These are phyloP conservation scores for Hassar affinis DNA, from an alignment of 2,113 vertebrate genomes.

Conservation along the genomic window DNA sequence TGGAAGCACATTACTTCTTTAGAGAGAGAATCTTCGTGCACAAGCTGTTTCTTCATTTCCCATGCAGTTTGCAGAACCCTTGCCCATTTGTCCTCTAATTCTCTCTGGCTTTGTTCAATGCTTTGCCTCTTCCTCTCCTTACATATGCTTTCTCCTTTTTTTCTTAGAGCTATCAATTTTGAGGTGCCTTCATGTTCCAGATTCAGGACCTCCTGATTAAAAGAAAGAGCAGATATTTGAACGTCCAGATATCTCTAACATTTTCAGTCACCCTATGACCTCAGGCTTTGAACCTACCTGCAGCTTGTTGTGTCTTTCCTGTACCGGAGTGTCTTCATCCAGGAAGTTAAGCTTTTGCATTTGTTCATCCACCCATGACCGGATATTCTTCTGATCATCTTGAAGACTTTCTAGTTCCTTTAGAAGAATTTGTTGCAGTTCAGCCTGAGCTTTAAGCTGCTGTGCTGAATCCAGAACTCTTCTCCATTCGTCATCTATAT, in stretches of 20 bases:
- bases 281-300: constrained; percentile 58
- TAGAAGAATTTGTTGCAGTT: constrained; percentile 45
- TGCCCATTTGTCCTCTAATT: constrained; percentile 68
- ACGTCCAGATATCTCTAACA: neutral
- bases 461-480: constrained; percentile 56
- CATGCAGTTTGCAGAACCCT: constrained; percentile 54
- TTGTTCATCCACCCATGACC: constrained; percentile 63
- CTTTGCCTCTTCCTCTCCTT: constrained; percentile 46
- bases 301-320: constrained; percentile 46
- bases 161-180: constrained; percentile 42
- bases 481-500: constrained; percentile 66
- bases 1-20: constrained; percentile 57
- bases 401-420: constrained; percentile 53
- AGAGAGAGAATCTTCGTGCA: constrained; percentile 52
- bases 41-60: constrained; percentile 43
- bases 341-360: constrained; percentile 50
- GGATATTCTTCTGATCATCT: constrained; percentile 49
- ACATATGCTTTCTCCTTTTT: constrained; percentile 59
- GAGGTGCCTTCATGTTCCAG: constrained; percentile 43
- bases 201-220: constrained; percentile 47
- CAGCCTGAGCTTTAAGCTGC: constrained; percentile 45
- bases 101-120: constrained; percentile 57
- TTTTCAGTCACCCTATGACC: neutral
- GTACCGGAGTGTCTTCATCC: neutral
- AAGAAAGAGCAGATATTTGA: neutral